Evolutionary conservation across 2,888 invertebrate genomes (phyloP), one percentile per base, ranked within the genome.

Genomic region (Plebejus anna): DNA sequence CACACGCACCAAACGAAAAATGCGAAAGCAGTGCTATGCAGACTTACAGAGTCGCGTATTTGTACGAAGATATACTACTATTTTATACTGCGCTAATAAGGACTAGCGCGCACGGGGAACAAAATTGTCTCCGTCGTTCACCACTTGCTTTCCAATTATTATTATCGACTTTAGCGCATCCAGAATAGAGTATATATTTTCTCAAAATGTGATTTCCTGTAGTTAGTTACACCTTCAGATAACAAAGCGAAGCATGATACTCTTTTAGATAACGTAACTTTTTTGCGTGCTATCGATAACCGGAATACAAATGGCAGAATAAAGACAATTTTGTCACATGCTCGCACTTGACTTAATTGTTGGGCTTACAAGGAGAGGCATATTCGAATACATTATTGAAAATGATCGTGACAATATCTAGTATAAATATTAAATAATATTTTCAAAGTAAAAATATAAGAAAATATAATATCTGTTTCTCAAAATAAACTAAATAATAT

Each of bases 381-480:
- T 42, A 71, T 71, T 42, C 51, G 51, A 38, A 70, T 70, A 71
- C 38, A 71, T 71, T 36, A 77, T 75, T 51, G 75, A 70, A 66
- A 75, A 78, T 76, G 76, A 47, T 76, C 32, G 28, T 70, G 75
- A 79, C 77, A 76, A 79, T 13, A 5, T 13, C 5, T 11, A 66
- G 0, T 32, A 13, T 5, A 66, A 32, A 66, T 28, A 22, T 66
- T 13, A 16, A 13, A 36, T 16, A 66, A 61, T 28, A n/a, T 32
- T 11, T 11, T 11, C 32, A 11, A 4, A 61, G 0, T 13, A 66
- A 66, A 66, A 36, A 13, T 32, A 32, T 66, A 16, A 4, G 4
- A 13, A 32, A 1, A 66, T 22, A 22, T 22, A 42, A 22, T 22
- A 42, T 47, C 9, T 11, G 47, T 28, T 59, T 59, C 59, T 9